Base-by-base conservation (phyloP, 2,888 invertebrate genomes). In the Pterostichus madidus region DNA sequence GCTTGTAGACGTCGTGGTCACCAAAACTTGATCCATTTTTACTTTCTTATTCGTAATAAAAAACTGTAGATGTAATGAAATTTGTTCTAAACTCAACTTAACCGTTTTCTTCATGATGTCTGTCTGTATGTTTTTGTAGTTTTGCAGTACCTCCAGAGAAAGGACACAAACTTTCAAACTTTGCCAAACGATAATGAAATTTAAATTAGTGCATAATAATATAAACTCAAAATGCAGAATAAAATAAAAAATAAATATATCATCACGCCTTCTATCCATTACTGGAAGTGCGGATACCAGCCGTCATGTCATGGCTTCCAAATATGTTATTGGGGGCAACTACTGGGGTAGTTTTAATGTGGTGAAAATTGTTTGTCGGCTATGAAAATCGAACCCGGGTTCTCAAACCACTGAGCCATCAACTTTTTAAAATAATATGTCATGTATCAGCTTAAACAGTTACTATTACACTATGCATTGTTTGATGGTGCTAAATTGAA, bases 41-140 rank as follows among this genome's bases (percentile, higher is more conserved):
- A 71, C 68, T 64, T 64, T 64, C 39, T 71, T 44, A 71, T 71
- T 71, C 68, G 68, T 71, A 17, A 44, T 71, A 71, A 71, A 68
- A 71, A 71, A 71, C 68, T 71, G n/a, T 13, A 71, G 15, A 39
- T 71, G 24, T 71, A 71, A 71, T 71, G 68, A 71, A 71, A 71
- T 71, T 71, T 71, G 64, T 64, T 64, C 64, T 64, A 32, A 59
- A 59, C 64, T 64, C 64, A 35, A 59, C 64, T 64, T 31, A 35
- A 64, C 24, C 35, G 64, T 64, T 64, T 64, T 35, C 32, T 35
- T 32, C 64, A 64, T 35, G 64, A 64, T 64, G 39, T 39, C 13
- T 64, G n/a, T 64, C 32, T 64, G 64, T 64, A 64, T 35, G 35
- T 64, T 35, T 35, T 13, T 35, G 17, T 24, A 24, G 2, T 24